Conservation (phyloP, 2,888 invertebrate species). For the Drosophila aldrichi region DNA sequence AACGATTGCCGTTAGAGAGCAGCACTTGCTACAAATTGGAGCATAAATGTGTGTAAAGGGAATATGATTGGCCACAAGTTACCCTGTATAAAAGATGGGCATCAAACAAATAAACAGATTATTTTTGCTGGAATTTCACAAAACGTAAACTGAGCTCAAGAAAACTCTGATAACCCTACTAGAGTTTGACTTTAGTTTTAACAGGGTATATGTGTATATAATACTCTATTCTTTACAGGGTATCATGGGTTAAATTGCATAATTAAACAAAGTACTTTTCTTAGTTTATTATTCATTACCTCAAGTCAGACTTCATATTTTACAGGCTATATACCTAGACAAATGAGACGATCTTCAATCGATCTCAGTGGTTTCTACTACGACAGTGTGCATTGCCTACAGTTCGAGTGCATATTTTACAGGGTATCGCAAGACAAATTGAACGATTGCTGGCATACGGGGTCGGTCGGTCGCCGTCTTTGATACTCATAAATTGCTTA, state of each 20-base stretch:
- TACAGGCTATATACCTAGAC: background rate
- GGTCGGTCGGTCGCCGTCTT: background rate
- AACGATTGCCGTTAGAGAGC: constrained; percentile 53
- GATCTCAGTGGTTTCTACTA: background rate
- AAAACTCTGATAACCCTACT: background rate
- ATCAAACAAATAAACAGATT: too few species aligned
- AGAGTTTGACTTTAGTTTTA: background rate
- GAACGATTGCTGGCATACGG: constrained; percentile 6
- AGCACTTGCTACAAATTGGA: constrained; percentile 48
- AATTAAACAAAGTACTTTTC: too few species aligned
- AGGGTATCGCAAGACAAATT: constrained; percentile 7
- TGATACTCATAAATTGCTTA: constrained; percentile 35
- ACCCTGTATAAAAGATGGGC: background rate
- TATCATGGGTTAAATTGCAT: background rate
- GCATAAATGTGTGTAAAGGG: constrained; percentile 10
- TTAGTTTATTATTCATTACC: too few species aligned
- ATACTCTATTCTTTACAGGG: background rate
- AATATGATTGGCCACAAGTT: background rate
- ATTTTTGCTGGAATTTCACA: too few species aligned
- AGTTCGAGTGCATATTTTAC: background rate
- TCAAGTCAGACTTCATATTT: background rate
- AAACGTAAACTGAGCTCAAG: background rate
- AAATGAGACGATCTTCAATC: background rate
- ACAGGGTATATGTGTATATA: background rate
- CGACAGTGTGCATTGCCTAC: background rate